phyloP scores from a whole-genome alignment of 2,113 vertebrate genomes.

The Gopherus evgoodei region DNA sequence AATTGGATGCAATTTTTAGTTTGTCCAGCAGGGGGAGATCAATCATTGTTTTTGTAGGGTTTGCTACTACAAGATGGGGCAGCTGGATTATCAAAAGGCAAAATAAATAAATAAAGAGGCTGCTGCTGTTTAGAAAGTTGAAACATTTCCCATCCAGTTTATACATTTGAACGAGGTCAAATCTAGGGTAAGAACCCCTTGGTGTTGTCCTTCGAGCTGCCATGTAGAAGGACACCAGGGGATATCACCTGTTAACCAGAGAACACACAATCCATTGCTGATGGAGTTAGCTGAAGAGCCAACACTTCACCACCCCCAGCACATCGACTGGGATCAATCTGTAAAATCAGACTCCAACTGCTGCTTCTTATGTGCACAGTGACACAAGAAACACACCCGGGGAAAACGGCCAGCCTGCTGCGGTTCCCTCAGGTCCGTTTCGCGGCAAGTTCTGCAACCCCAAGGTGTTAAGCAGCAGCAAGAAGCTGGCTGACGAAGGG shows the following conservation, averaged over 20 bases:
- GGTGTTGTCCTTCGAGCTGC: neutral
- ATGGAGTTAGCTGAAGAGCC: neutral
- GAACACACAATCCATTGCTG: slow-evolving; percentile 14
- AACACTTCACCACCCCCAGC: neutral
- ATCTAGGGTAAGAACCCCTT: neutral
- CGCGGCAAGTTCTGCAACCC: neutral
- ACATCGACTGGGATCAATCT: neutral
- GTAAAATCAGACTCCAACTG: neutral
- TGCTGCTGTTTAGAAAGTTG: neutral
- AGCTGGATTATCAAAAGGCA: neutral
- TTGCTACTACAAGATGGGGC: neutral
- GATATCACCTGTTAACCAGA: neutral
- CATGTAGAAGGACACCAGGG: neutral
- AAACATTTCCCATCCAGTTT: neutral
- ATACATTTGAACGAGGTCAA: neutral
- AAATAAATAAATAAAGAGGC: neutral
- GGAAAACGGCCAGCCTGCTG: neutral
- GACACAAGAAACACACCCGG: neutral
- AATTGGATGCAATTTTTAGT: neutral
- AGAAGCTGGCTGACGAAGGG: neutral
- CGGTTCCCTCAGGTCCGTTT: neutral
- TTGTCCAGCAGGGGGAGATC: fast-evolving
- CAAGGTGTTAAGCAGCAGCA: neutral
- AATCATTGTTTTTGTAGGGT: neutral
- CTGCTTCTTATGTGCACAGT: slow-evolving; percentile 10